Base-by-base conservation (phyloP, 2,113 vertebrate genomes). In the Hydropotes inermis region DNA sequence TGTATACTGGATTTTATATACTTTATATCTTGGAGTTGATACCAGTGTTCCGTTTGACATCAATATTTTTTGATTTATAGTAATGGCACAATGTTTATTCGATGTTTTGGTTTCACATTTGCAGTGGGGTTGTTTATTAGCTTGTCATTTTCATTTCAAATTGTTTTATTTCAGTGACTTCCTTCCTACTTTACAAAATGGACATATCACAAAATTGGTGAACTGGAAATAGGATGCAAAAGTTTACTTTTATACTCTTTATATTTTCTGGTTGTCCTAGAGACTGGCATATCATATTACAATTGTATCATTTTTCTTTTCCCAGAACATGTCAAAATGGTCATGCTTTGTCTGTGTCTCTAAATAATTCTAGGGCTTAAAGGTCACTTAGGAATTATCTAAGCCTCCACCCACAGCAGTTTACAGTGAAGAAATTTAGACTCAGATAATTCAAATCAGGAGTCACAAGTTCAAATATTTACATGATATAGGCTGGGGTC, bases 111-210 rank as follows among this genome's bases (percentile, higher is more conserved):
- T 91, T 86, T 57, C 78, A 28, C 10, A 55, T 7, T 57, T 84
- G 21, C 45, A 74, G 13, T 47, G 33, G 27, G 14, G 6, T 79
- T 85, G 28, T 67, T 95, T 91, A 74, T 79, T 76, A 57, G 50
- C 39, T 94, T 58, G 54, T 89, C 61, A 79, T 94, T 96, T 97
- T 92, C 12, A 52, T 97, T 95, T 97, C 94, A 58, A 54, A 5
- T 89, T 76, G 57, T 81, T 82, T 93, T 89, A 21, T 90, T 94
- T 60, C 12, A 45, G 57, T 30, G 39, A 96, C 43, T 87, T 87
- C 9, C 8, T 82, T 92, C n/a, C 30, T 58, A 76, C 33, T 93
- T 81, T 64, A 82, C 27, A 47, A 97, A 92, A 95, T 57, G 45
- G 19, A 86, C 90, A 83, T 85, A 95, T 83, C 70, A 79, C 25